Conservation (phyloP, 2,797 vertebrate genomes). For the Enteromius argenteus region DNA sequence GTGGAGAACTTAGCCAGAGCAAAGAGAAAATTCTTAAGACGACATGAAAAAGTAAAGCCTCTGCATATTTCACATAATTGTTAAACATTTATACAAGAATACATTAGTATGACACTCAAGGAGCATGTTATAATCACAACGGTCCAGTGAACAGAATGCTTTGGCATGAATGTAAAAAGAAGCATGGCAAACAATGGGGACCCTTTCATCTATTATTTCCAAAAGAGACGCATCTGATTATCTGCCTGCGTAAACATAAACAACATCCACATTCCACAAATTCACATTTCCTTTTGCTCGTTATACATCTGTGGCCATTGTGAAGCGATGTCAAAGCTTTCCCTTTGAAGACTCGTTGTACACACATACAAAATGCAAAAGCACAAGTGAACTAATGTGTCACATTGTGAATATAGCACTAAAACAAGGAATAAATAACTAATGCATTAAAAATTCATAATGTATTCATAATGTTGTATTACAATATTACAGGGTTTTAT, state of each 20-base stretch:
- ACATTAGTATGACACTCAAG: constrained; percentile 11
- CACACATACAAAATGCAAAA: not conserved
- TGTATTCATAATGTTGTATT: not conserved
- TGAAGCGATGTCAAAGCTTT: not conserved
- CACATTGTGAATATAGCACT: not conserved
- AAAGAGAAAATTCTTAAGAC: constrained; percentile 29
- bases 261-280: constrained; percentile 32
- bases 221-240: constrained; percentile 22
- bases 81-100: constrained; percentile 44
- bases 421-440: not conserved
- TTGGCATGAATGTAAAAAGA: constrained; percentile 34
- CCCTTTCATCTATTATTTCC: constrained; percentile 38
- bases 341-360: not conserved
- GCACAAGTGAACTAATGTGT: not conserved
- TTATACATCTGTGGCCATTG: constrained; percentile 20
- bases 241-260: constrained; percentile 31
- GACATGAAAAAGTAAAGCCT: constrained; percentile 7
- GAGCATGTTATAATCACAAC: constrained; percentile 6
- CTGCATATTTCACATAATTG: constrained; percentile 36
- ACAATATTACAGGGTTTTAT: not conserved
- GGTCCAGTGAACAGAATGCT: constrained; percentile 27
- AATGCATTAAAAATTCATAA: not conserved
- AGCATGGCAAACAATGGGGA: constrained; percentile 1
- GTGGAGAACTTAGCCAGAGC: not conserved
- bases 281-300: not conserved